Evolutionary conservation across 2,888 invertebrate species (phyloP).

Genomic region (Capitulum mitella): DNA sequence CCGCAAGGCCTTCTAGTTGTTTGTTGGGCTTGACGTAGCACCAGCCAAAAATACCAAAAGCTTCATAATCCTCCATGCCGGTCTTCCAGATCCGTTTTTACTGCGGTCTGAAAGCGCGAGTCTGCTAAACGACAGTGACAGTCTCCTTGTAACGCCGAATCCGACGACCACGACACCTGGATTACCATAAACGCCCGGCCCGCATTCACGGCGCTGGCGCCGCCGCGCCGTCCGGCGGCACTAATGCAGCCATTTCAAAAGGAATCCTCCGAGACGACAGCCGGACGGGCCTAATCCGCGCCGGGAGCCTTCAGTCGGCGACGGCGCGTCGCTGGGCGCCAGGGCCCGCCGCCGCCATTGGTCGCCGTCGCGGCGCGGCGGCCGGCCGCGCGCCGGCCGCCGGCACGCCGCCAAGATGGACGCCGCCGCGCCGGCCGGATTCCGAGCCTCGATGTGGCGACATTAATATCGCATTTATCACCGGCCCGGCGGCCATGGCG

Average conservation of each 20-base stretch:
- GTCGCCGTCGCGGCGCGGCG: too few species aligned
- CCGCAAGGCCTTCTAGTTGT: too few species aligned
- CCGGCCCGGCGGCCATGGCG: not conserved
- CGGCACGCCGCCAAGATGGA: not conserved
- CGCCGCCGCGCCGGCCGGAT: not conserved
- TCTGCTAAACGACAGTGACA: not conserved
- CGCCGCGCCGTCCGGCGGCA: not conserved
- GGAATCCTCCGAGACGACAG: conserved; percentile 9
- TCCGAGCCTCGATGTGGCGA: not conserved
- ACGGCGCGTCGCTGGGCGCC: not conserved
- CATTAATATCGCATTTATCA: conserved; percentile 17
- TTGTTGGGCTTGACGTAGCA: too few species aligned
- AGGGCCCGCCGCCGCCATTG: too few species aligned
- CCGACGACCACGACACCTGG: not conserved
- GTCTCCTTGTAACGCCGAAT: not conserved
- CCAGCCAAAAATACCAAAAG: not conserved
- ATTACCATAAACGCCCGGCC: not conserved
- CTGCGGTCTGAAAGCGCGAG: not conserved
- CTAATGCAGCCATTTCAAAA: conserved; percentile 15
- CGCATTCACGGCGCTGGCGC: not conserved
- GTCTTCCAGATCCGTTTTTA: not conserved
- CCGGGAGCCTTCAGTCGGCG: not conserved
- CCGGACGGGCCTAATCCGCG: not conserved
- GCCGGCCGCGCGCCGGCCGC: not conserved
- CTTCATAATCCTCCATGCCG: not conserved